phyloP scores from a whole-genome alignment of 2,888 invertebrate species.

The Trachelus tabidus region DNA sequence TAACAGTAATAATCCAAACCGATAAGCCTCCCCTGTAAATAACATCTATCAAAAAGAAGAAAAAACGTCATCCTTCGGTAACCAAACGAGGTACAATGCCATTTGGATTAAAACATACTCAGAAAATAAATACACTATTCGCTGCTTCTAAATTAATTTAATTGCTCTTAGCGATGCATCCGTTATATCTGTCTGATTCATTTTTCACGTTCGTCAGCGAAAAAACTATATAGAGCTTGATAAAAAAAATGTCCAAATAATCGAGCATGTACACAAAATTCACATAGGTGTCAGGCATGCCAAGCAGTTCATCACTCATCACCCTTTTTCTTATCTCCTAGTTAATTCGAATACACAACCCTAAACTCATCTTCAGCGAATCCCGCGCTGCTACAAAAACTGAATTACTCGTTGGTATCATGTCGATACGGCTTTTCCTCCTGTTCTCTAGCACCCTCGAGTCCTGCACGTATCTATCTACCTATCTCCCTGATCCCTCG shows the following conservation, averaged over 20 bases:
- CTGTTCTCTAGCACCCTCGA: background rate
- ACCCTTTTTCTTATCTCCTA: background rate
- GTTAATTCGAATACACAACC: background rate
- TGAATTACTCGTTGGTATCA: conserved; percentile 21
- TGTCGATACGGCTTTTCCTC: conserved; percentile 5
- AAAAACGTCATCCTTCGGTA: background rate
- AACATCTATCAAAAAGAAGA: background rate
- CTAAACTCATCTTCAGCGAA: background rate
- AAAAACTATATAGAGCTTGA: background rate
- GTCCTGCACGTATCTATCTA: conserved; percentile 1
- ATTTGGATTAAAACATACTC: background rate
- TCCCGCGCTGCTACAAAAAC: conserved; percentile 6
- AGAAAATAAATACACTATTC: no score
- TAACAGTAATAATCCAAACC: background rate
- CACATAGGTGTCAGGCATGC: background rate
- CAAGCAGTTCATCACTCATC: background rate
- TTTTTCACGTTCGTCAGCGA: background rate
- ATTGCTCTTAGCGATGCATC: background rate
- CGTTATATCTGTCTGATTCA: background rate
- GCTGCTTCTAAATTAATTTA: background rate
- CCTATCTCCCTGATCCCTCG: conserved; percentile 31
- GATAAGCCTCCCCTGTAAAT: background rate
- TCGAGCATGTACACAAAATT: background rate
- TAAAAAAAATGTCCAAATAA: background rate
- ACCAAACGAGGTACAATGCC: background rate